Evolutionary conservation across 2,888 invertebrate genomes (phyloP).

Genomic region (Drosophila nr. fundita): DNA sequence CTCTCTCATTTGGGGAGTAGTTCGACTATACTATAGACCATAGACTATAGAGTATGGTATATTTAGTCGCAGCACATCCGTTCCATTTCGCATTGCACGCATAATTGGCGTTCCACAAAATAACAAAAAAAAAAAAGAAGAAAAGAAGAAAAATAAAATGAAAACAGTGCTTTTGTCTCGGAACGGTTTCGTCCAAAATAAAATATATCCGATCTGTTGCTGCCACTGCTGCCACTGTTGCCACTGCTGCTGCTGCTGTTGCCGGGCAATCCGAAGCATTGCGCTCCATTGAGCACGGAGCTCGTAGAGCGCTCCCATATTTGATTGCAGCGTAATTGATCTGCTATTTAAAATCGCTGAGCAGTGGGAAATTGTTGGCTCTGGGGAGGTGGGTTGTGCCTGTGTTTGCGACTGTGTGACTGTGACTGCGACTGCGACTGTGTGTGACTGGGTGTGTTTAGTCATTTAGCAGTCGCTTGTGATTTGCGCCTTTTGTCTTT

Average conservation of each 20-base stretch:
- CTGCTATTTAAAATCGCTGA: conserved; percentile 72
- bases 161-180: conserved; percentile 51
- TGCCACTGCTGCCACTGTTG: background rate
- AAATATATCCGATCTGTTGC: conserved; percentile 26
- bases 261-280: conserved; percentile 32
- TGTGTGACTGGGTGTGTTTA: conserved; percentile 66
- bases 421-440: conserved; percentile 56
- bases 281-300: conserved; percentile 70
- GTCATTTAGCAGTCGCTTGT: conserved; percentile 62
- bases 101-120: conserved; percentile 75
- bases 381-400: conserved; percentile 5
- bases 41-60: conserved; percentile 44
- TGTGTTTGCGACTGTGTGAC: conserved; percentile 47
- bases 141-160: conserved; percentile 10
- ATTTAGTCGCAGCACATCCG: conserved; percentile 69
- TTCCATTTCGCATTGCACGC: conserved; percentile 80
- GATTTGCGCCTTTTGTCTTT: conserved; percentile 71
- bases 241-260: background rate
- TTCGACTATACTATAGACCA: conserved; percentile 1
- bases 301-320: conserved; percentile 60
- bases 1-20: conserved; percentile 27
- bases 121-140: conserved; percentile 29
- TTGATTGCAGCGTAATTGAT: conserved; percentile 75
- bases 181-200: conserved; percentile 22
- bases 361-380: conserved; percentile 21